phyloP scores from a whole-genome alignment of 1,140 invertebrate genomes.

The Zaprionus nigranus region DNA sequence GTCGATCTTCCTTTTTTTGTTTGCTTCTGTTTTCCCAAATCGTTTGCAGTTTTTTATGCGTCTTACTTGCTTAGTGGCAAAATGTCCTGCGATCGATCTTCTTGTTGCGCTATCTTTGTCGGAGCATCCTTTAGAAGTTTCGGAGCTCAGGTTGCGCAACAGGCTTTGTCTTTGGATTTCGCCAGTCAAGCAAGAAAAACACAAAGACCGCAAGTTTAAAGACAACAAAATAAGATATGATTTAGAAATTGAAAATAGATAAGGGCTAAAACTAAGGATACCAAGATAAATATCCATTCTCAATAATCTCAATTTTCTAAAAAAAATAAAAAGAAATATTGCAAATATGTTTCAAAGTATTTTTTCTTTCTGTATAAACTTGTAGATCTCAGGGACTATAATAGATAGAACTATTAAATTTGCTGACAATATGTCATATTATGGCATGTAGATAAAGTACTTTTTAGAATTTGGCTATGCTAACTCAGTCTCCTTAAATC shows the following conservation, averaged over 20 bases:
- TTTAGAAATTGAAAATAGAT: neutral
- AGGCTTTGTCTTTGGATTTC: slow-evolving; percentile 45
- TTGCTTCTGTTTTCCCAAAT: slow-evolving; percentile 42
- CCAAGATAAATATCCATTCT: neutral
- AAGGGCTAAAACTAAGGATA: neutral
- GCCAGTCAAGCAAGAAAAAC: slow-evolving; percentile 51
- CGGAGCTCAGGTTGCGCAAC: slow-evolving; percentile 51
- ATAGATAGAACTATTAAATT: no score
- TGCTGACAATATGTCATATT: no score
- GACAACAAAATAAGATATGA: slow-evolving; percentile 19
- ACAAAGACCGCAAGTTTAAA: slow-evolving; percentile 36
- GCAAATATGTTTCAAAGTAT: no score
- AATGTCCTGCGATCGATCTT: slow-evolving; percentile 8
- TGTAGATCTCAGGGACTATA: no score
- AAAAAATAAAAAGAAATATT: neutral
- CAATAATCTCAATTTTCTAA: neutral
- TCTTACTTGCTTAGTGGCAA: slow-evolving; percentile 33
- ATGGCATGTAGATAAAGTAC: no score
- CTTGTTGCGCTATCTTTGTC: slow-evolving; percentile 28
- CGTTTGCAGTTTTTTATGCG: slow-evolving; percentile 58
- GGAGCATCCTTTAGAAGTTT: slow-evolving; percentile 55
- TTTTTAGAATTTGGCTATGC: no score
- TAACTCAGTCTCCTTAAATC: no score
- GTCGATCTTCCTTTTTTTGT: neutral
- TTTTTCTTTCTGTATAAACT: no score